Percentiles rank a stretch among this genome's conserved stretches.
These are phyloP conservation scores for Shargacucullia verbasci DNA, from an alignment of 2,888 invertebrate species.

Conservation along the genomic window DNA sequence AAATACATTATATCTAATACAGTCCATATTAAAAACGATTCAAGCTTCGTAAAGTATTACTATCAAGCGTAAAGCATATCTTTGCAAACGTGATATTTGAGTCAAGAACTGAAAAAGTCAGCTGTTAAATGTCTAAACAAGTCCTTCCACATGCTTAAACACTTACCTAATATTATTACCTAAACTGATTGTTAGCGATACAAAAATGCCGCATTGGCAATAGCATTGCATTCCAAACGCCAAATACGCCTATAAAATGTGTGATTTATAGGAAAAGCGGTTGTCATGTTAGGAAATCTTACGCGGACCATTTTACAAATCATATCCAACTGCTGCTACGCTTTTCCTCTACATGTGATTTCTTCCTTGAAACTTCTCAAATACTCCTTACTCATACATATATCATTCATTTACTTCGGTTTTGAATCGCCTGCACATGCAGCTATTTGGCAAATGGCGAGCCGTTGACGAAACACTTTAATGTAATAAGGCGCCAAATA, in stretches of 20 bases:
- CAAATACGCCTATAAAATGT: constrained; percentile 19
- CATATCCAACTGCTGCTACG: too few species aligned
- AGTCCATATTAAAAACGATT: too few species aligned
- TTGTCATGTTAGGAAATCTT: background rate
- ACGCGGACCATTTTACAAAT: too few species aligned
- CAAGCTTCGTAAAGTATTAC: too few species aligned
- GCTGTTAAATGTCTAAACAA: background rate
- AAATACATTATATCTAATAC: too few species aligned
- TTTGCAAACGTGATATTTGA: too few species aligned
- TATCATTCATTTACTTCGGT: background rate
- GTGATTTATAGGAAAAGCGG: constrained; percentile 22
- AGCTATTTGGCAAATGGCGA: background rate
- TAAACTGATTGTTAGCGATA: constrained; percentile 4
- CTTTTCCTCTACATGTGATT: background rate
- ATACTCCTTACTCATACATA: background rate
- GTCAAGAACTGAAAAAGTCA: background rate
- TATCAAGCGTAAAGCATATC: too few species aligned
- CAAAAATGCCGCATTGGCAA: constrained; percentile 27
- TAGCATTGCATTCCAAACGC: constrained; percentile 30
- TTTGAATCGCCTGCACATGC: background rate
- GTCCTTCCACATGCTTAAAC: constrained; percentile 13
- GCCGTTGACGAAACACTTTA: background rate
- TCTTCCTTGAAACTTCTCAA: background rate
- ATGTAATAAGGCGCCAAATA: background rate
- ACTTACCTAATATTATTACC: background rate